Evolutionary conservation across 2,797 vertebrate genomes (phyloP).

Genomic region (Varecia variegata): DNA sequence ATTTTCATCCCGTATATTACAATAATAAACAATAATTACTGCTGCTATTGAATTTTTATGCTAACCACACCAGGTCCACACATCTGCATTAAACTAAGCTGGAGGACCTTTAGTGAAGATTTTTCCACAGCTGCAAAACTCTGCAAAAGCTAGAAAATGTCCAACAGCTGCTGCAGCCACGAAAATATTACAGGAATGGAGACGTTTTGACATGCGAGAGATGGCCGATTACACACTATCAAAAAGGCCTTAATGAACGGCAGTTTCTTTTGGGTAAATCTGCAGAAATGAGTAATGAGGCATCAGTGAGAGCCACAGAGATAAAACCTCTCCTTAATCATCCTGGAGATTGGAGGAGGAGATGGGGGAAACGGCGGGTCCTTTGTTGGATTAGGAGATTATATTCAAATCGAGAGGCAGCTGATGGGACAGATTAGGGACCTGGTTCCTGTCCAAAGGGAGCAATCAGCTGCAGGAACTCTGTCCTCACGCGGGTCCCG

Average conservation of each 20-base stretch:
- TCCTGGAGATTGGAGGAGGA: neutral
- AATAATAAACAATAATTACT: slow-evolving; percentile 64
- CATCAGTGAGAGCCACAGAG: neutral
- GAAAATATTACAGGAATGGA: neutral
- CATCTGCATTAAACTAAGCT: slow-evolving; percentile 58
- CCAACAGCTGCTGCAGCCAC: slow-evolving; percentile 24
- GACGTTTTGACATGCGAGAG: neutral
- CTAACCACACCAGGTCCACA: slow-evolving; percentile 50
- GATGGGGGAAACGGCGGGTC: neutral
- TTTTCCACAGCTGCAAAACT: slow-evolving; percentile 64
- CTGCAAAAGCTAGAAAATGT: slow-evolving; percentile 20
- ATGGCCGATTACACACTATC: neutral
- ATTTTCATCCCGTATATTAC: slow-evolving; percentile 55
- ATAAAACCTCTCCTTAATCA: neutral
- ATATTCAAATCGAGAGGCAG: neutral
- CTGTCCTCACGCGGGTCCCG: neutral
- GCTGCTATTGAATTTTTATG: slow-evolving; percentile 53
- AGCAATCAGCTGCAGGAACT: no score
- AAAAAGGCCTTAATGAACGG: rapidly evolving
- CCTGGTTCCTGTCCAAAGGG: neutral
- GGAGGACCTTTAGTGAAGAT: slow-evolving; percentile 5
- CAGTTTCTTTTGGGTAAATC: neutral
- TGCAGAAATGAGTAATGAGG: neutral
- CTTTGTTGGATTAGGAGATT: neutral
- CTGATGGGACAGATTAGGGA: neutral